These are phyloP conservation scores for Margarornis squamiger DNA, from an alignment of 2,797 vertebrate genomes.

Conservation along the genomic window DNA sequence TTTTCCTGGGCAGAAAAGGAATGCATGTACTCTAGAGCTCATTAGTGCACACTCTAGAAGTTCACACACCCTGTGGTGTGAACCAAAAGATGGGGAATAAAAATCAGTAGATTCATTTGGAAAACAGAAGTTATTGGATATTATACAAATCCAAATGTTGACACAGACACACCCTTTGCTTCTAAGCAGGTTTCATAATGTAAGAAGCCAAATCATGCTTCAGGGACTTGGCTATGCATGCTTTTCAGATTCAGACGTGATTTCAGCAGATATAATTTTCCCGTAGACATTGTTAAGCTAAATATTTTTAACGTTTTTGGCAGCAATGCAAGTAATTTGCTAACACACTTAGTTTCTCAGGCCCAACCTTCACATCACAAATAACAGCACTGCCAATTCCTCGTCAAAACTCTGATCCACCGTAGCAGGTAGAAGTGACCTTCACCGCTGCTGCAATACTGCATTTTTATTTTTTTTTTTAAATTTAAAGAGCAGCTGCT, in stretches of 20 bases:
- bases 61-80: accelerated
- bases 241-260: not conserved
- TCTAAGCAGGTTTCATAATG: not conserved
- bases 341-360: not conserved
- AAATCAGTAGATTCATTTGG: not conserved
- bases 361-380: not conserved
- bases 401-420: accelerated
- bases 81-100: accelerated
- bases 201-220: not conserved
- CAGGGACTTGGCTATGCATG: accelerated
- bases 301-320: not conserved
- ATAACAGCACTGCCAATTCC: not conserved
- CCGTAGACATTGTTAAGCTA: not conserved
- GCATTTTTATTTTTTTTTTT: accelerated
- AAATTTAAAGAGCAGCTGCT: not conserved
- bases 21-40: not conserved
- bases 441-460: accelerated
- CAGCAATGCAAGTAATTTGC: accelerated
- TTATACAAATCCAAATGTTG: not conserved
- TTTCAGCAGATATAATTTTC: not conserved
- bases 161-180: not conserved
- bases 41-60: not conserved
- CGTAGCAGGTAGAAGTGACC: accelerated
- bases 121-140: not conserved
- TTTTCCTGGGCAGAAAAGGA: not conserved